phyloP scores from a whole-genome alignment of 1,140 invertebrate species.

The Ips nitidus region DNA sequence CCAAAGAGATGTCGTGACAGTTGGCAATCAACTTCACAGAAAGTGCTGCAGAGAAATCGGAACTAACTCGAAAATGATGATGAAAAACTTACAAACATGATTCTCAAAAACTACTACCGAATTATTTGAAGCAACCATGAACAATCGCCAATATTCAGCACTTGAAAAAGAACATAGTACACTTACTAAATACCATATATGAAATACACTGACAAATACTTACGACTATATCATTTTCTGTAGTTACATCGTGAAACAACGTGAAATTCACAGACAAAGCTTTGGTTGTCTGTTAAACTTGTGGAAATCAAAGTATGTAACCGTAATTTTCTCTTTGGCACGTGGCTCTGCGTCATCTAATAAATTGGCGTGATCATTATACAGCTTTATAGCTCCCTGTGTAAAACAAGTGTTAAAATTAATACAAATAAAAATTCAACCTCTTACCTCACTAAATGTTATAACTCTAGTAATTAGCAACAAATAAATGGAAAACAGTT shows the following conservation, averaged over 20 bases:
- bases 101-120: too few relatives aligned
- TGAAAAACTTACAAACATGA: too few relatives aligned
- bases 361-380: neutral
- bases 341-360: neutral
- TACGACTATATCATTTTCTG: constrained; percentile 5
- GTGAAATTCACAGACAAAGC: constrained; percentile 13
- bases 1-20: too few relatives aligned
- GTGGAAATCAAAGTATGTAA: constrained; percentile 12
- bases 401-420: neutral
- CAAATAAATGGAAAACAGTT: too few relatives aligned
- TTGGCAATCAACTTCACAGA: too few relatives aligned
- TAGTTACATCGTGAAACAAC: neutral
- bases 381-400: neutral
- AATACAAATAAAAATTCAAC: neutral
- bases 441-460: neutral
- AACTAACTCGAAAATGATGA: too few relatives aligned
- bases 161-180: neutral
- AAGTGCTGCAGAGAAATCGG: too few relatives aligned
- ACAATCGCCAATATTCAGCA: too few relatives aligned
- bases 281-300: constrained; percentile 17
- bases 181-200: neutral
- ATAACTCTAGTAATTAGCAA: neutral
- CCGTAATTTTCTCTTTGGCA: neutral
- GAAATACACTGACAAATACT: neutral
- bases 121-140: too few relatives aligned